Conservation (phyloP, 2,888 invertebrate species). For the Teinopalpus imperialis region DNA sequence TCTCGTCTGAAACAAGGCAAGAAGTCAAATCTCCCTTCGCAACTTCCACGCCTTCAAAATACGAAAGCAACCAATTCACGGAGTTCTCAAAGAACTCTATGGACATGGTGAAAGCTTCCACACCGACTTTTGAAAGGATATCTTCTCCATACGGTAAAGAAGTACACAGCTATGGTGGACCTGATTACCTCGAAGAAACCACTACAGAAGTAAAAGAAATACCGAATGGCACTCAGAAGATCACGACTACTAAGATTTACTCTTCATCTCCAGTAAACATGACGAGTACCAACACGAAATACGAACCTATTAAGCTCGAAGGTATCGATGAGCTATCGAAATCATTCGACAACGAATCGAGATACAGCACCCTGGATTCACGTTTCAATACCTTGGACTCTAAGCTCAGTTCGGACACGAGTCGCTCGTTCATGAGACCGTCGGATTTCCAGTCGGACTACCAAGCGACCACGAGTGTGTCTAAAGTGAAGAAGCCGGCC, state of each 20-base stretch:
- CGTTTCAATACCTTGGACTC: slow-evolving; percentile 71
- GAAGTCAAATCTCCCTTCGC: slow-evolving; percentile 65
- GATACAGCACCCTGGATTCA: slow-evolving; percentile 72
- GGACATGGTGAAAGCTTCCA: slow-evolving; percentile 63
- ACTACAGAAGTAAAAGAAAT: slow-evolving; percentile 78
- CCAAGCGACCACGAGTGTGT: slow-evolving; percentile 50
- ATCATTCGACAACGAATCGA: slow-evolving; percentile 75
- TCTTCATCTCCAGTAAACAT: slow-evolving; percentile 80
- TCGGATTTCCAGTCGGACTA: slow-evolving; percentile 75
- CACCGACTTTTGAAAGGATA: slow-evolving; percentile 68
- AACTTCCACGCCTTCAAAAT: slow-evolving; percentile 64
- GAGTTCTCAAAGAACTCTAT: slow-evolving; percentile 43
- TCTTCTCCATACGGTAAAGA: slow-evolving; percentile 71
- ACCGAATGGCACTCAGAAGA: slow-evolving; percentile 80
- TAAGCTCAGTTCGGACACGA: slow-evolving; percentile 72
- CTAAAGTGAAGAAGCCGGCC: slow-evolving; percentile 59
- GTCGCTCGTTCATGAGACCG: slow-evolving; percentile 75
- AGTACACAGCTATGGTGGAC: slow-evolving; percentile 62
- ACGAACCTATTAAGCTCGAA: slow-evolving; percentile 71
- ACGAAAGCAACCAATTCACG: slow-evolving; percentile 47
- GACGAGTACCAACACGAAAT: slow-evolving; percentile 73
- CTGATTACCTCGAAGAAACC: slow-evolving; percentile 73
- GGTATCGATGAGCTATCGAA: slow-evolving; percentile 78
- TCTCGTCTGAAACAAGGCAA: slow-evolving; percentile 56
- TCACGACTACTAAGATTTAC: slow-evolving; percentile 81